These are phyloP conservation scores for Motacilla tschutschensis DNA, from an alignment of 2,113 vertebrate genomes.

Conservation along the genomic window DNA sequence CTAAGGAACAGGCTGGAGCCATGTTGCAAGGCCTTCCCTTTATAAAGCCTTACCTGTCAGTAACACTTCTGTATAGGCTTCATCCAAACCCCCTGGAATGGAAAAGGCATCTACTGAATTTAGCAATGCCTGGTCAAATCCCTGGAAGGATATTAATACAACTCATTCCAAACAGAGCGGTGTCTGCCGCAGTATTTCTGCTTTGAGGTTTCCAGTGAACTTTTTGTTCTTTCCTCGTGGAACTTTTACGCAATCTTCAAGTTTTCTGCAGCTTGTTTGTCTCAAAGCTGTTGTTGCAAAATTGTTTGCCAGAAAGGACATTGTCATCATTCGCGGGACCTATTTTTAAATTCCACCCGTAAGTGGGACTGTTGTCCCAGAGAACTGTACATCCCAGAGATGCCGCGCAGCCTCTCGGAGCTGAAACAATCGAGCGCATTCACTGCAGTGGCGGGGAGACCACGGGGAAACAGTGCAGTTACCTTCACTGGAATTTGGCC, in stretches of 20 bases:
- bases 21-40: neutral
- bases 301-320: neutral
- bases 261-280: conserved; percentile 6
- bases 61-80: neutral
- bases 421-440: conserved; percentile 15
- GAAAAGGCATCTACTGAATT: neutral
- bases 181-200: neutral
- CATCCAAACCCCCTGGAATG: neutral
- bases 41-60: no score
- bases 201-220: neutral
- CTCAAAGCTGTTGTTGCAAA: conserved; percentile 15
- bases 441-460: neutral
- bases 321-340: neutral
- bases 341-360: neutral
- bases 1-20: neutral
- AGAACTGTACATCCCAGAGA: neutral
- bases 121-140: neutral
- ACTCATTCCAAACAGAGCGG: neutral
- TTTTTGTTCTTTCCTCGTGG: conserved; percentile 8
- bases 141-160: neutral
- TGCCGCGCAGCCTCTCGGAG: rapidly evolving
- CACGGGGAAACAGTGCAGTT: neutral
- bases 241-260: neutral
- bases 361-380: neutral
- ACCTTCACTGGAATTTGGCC: conserved; percentile 44